Evolutionary conservation across 64 coral and sea anemone genomes (phyloP).

Genomic region (Pocillopora verrucosa): DNA sequence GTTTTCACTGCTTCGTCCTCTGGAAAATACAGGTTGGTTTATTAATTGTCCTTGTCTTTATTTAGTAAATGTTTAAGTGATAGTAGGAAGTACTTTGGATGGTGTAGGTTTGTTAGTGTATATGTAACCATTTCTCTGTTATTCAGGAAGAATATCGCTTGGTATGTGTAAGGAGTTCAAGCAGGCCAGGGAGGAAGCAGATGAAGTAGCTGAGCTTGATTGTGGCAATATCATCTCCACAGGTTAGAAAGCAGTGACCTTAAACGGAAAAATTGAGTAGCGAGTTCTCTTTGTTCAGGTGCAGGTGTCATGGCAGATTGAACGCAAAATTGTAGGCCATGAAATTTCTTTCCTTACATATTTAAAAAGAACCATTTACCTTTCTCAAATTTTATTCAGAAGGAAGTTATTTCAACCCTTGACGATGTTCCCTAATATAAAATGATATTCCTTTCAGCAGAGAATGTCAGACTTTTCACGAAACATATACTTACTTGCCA

Average conservation of each 20-base stretch:
- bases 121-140: not conserved
- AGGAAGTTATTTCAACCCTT: too few relatives aligned
- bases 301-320: not conserved
- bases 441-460: too few relatives aligned
- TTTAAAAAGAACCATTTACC: too few relatives aligned
- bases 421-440: too few relatives aligned
- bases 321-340: too few relatives aligned
- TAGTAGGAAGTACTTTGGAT: not conserved
- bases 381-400: too few relatives aligned
- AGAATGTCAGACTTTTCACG: too few relatives aligned
- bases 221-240: conserved; percentile 77
- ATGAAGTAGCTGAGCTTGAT: conserved; percentile 90
- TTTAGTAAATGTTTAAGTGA: too few relatives aligned
- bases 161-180: conserved; percentile 84
- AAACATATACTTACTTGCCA: too few relatives aligned
- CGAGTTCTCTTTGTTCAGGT: not conserved
- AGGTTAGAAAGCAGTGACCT: conserved; percentile 13
- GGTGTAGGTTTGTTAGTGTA: not conserved
- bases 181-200: conserved; percentile 68
- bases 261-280: too few relatives aligned
- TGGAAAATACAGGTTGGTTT: not conserved
- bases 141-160: conserved; percentile 82
- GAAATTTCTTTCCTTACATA: too few relatives aligned
- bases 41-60: not conserved
- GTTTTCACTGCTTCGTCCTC: not conserved